Base-by-base conservation (phyloP, 2,797 vertebrate species). In the Remorina albescens region DNA sequence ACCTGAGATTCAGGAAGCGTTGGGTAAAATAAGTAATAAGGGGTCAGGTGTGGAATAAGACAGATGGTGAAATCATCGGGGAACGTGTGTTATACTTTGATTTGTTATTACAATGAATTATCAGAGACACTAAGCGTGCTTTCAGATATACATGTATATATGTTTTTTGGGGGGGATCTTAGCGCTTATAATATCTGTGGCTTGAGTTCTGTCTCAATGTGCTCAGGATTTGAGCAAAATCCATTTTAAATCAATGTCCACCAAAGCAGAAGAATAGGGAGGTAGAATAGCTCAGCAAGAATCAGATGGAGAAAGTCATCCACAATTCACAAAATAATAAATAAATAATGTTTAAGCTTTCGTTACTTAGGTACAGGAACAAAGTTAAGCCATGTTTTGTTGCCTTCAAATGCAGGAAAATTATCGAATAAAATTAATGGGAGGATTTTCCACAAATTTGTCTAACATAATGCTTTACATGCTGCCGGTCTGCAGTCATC, bases 1-100 rank as follows among this genome's bases (percentile, higher is more conserved):
- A 69, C 26, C 65, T 62, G 55, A 67, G 50, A 75, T 21, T 42
- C 67, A 80, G 66, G 57, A 60, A 49, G 65, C 81, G 74, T 56
- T 10, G 32, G 67, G 82, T 42, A 26, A 53, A 62, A 72, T 49
- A 2, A 26, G 65, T 2, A 62, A 42, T 6, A 34, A 15, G 1
- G 49, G 41, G 69, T 67, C 59, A 82, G 7, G 34, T 41, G 57
- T 46, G 8, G 16, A 58, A 67, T 32, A 63, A 63, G 56, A 67
- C 30, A 68, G n/a, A 51, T 6, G 19, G 6, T 72, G 18, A 21
- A 30, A 34, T 26, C 12, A 6, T 23, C 36, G 8, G 39, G 25
- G 57, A 47, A 37, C 18, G 36, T 47, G 37, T 61, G 51, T 62
- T 49, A 23, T 44, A 62, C 5, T 21, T 41, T 21, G 15, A 67